Evolutionary conservation across 2,888 invertebrate genomes (phyloP).

Genomic region (Scaptomyza caliginosa): DNA sequence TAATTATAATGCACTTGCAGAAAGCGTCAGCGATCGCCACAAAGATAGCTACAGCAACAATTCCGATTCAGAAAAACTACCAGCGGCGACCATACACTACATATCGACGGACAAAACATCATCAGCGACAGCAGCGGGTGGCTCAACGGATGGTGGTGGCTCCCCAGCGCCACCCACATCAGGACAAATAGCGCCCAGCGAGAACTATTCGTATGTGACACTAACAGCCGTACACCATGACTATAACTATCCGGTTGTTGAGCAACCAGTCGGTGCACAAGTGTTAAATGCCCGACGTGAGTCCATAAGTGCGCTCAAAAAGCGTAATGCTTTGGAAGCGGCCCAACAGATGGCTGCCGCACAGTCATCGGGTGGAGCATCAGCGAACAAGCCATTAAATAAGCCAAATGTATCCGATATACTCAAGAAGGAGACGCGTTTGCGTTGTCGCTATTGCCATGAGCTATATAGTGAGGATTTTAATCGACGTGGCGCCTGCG

Average conservation of each 20-base stretch:
- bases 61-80: conserved; percentile 79
- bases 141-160: conserved; percentile 36
- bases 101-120: conserved; percentile 84
- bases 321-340: conserved; percentile 86
- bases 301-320: conserved; percentile 88
- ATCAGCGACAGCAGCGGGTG: conserved; percentile 41
- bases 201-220: conserved; percentile 93
- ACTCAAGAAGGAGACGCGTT: conserved; percentile 83
- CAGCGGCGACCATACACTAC: conserved; percentile 86
- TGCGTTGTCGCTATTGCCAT: conserved; percentile 89
- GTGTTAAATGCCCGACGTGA: conserved; percentile 84
- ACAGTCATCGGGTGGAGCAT: conserved; percentile 80
- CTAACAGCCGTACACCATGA: conserved; percentile 91
- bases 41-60: conserved; percentile 73
- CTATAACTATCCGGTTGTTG: conserved; percentile 91
- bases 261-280: conserved; percentile 83
- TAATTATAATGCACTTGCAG: conserved; percentile 52
- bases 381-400: conserved; percentile 61
- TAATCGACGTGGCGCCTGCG: conserved; percentile 93
- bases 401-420: conserved; percentile 79
- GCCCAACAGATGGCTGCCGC: conserved; percentile 82
- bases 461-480: conserved; percentile 92
- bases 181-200: conserved; percentile 84
- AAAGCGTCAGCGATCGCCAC: conserved; percentile 81
- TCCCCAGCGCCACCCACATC: conserved; percentile 43